phyloP scores from a whole-genome alignment of 2,888 invertebrate species.

The Muschampia plurimacula region DNA sequence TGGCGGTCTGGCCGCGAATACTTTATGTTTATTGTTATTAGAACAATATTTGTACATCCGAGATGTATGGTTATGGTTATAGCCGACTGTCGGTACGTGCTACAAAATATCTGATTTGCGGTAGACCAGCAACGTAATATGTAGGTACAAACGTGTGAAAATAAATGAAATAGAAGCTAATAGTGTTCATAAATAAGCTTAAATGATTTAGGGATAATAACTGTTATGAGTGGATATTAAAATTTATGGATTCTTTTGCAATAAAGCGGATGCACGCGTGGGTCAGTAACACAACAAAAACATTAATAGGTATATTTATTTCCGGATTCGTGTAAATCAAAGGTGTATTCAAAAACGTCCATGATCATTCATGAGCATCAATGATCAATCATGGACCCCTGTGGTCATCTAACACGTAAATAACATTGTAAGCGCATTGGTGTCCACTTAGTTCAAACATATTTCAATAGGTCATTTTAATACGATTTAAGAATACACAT shows the following conservation, averaged over 20 bases:
- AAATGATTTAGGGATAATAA: slow-evolving; percentile 8
- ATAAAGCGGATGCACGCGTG: not conserved
- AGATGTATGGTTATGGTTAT: slow-evolving; percentile 82
- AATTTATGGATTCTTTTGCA: slow-evolving; percentile 12
- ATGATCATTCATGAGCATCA: slow-evolving; percentile 67
- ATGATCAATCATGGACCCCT: slow-evolving; percentile 70
- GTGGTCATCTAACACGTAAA: slow-evolving; percentile 64
- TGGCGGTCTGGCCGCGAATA: slow-evolving; percentile 61
- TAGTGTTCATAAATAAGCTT: slow-evolving; percentile 29
- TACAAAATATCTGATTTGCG: slow-evolving; percentile 20
- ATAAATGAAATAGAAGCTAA: slow-evolving; percentile 16
- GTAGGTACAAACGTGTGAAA: slow-evolving; percentile 21
- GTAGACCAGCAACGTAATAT: slow-evolving; percentile 24
- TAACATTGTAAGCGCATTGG: slow-evolving; percentile 60
- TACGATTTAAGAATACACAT: slow-evolving; percentile 22
- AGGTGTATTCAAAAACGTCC: slow-evolving; percentile 66
- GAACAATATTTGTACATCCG: slow-evolving; percentile 82
- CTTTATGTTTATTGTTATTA: slow-evolving; percentile 84
- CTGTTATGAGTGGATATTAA: slow-evolving; percentile 7
- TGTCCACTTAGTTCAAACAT: slow-evolving; percentile 55
- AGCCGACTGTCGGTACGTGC: slow-evolving; percentile 43
- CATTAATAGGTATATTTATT: slow-evolving; percentile 25
- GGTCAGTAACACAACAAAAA: slow-evolving; percentile 15
- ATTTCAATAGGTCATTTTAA: slow-evolving; percentile 21
- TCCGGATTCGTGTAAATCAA: slow-evolving; percentile 65